A percentile compares a stretch with the other conserved stretches of the same genome.
Conservation (phyloP, 1,140 invertebrate species). For the Helicoverpa zea region DNA sequence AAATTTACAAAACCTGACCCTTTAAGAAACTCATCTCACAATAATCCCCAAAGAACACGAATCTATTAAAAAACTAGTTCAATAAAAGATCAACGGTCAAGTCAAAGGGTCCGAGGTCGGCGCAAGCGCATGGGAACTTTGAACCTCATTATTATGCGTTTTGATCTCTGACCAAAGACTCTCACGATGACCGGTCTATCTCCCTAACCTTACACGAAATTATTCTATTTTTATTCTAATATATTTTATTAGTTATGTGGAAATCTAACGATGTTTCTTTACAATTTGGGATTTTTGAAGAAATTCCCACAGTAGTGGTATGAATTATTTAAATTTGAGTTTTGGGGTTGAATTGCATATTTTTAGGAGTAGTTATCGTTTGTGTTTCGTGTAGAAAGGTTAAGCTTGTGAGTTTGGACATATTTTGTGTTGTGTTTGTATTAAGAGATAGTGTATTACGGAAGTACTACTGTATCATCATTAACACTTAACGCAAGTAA, state of each 20-base stretch:
- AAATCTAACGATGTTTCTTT: conserved; percentile 63
- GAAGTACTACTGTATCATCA: no score
- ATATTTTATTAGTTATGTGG: conserved; percentile 66
- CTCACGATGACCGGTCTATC: conserved; percentile 70
- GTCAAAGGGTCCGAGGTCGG: conserved; percentile 61
- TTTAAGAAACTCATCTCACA: conserved; percentile 2
- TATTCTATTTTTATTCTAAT: conserved; percentile 69
- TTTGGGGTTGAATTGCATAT: conserved; percentile 6
- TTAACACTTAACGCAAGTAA: no score
- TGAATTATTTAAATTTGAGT: conserved; percentile 18
- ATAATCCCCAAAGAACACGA: conserved; percentile 22
- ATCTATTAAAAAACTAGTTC: conserved; percentile 50
- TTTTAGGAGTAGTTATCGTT: conserved; percentile 22
- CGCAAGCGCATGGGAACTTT: conserved; percentile 69
- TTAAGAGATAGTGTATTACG: no score
- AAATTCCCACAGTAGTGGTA: conserved; percentile 49
- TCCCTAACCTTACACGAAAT: conserved; percentile 60
- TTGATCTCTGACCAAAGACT: conserved; percentile 71
- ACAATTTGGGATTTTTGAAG: conserved; percentile 38
- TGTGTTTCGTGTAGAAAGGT: background rate
- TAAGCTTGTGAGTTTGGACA: no score
- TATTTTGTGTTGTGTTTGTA: conserved; percentile 14
- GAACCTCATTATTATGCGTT: conserved; percentile 62
- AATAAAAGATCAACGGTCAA: conserved; percentile 74
- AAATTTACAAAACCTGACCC: conserved; percentile 4